Conservation (phyloP, 1,140 invertebrate genomes). For the Oncopodura yosiiana region DNA sequence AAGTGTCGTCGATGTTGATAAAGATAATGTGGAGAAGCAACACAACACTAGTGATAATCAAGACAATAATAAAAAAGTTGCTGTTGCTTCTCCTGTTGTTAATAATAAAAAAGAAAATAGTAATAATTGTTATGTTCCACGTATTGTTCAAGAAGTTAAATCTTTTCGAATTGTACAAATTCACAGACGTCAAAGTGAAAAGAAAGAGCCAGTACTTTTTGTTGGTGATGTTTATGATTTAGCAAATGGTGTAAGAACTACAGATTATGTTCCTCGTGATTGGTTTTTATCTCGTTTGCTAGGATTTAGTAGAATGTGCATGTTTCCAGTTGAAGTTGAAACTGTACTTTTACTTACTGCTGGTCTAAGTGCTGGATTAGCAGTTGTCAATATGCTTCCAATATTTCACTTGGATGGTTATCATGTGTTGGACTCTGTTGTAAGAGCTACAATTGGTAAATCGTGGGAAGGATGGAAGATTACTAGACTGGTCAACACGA, state of each 20-base stretch:
- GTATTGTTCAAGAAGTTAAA: constrained; percentile 8
- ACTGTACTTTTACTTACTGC: constrained; percentile 33
- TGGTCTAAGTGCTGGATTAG: constrained; percentile 32
- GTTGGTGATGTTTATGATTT: constrained; percentile 34
- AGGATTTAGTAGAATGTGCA: constrained; percentile 23
- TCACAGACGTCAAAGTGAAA: constrained; percentile 22
- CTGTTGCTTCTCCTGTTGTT: too few species aligned
- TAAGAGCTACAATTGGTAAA: constrained; percentile 21
- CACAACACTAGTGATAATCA: not conserved
- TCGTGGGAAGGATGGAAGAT: constrained; percentile 27
- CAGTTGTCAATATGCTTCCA: constrained; percentile 35
- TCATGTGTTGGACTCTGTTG: constrained; percentile 28
- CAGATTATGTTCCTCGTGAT: constrained; percentile 27
- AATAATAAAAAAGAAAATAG: not conserved
- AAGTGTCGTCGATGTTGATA: not conserved
- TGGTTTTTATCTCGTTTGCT: constrained; percentile 28
- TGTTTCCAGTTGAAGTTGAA: constrained; percentile 29
- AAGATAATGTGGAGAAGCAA: not conserved
- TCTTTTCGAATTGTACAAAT: constrained; percentile 29
- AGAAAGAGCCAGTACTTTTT: constrained; percentile 31
- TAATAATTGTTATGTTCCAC: constrained; percentile 16
- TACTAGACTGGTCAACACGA: constrained; percentile 29
- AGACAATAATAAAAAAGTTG: not conserved
- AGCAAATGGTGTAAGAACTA: constrained; percentile 23
- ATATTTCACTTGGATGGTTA: constrained; percentile 35